These are phyloP conservation scores for Hirtodrosophila alboralis DNA, from an alignment of 2,888 invertebrate species.

Conservation along the genomic window DNA sequence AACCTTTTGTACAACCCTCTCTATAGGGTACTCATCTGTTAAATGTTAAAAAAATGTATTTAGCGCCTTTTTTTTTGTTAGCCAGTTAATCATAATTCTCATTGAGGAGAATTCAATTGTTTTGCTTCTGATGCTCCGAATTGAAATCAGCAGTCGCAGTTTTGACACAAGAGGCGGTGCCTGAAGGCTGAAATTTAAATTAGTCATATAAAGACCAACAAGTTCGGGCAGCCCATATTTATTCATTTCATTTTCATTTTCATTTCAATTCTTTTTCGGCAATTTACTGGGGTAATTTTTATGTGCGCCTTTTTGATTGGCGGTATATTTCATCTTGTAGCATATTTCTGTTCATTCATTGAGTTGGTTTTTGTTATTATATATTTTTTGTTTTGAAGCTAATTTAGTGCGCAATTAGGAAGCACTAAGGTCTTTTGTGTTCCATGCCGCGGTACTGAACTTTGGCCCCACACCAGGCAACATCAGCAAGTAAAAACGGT, in stretches of 20 bases:
- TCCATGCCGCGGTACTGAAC: conserved; percentile 68
- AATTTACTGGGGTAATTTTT: conserved; percentile 66
- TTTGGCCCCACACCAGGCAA: conserved; percentile 37
- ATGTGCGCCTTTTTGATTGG: conserved; percentile 78
- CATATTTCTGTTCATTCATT: conserved; percentile 34
- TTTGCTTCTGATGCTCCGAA: conserved; percentile 45
- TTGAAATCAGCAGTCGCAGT: conserved; percentile 74
- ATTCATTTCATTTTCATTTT: conserved; percentile 46
- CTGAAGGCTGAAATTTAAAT: conserved; percentile 31
- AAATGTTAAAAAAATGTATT: no score
- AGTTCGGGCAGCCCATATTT: conserved; percentile 45
- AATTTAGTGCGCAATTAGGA: conserved; percentile 79
- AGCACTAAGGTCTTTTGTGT: conserved; percentile 61
- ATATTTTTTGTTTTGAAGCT: conserved; percentile 32
- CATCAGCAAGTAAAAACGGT: conserved; percentile 3
- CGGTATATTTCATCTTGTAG: conserved; percentile 64
- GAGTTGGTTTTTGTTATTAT: conserved; percentile 10
- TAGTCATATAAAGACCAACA: conserved; percentile 43
- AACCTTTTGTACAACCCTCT: conserved; percentile 3
- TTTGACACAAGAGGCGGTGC: conserved; percentile 75
- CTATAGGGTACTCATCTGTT: background rate
- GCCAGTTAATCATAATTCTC: conserved; percentile 54
- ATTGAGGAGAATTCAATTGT: conserved; percentile 65
- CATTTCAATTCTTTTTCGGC: conserved; percentile 63
- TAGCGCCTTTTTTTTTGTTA: conserved; percentile 18